These are phyloP conservation scores for Dorcus hopei DNA, from an alignment of 2,888 invertebrate species.

Conservation along the genomic window DNA sequence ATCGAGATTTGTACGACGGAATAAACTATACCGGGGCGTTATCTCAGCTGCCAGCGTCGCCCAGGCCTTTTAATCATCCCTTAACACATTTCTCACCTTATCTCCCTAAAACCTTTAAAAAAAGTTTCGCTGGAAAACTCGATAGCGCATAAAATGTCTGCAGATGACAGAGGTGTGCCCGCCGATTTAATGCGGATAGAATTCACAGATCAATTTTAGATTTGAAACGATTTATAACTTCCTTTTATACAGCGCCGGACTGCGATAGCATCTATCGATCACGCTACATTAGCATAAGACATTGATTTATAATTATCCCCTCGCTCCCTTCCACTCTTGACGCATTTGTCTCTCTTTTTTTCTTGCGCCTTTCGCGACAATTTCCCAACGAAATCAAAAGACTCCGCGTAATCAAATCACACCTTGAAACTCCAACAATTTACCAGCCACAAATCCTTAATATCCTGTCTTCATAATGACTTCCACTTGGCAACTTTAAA, in stretches of 20 bases:
- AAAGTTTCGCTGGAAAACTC: constrained; percentile 28
- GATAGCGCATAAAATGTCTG: constrained; percentile 32
- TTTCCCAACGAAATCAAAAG: too few relatives aligned
- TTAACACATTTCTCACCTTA: constrained; percentile 47
- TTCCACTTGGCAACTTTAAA: too few relatives aligned
- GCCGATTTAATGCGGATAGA: constrained; percentile 47
- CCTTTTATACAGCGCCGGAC: constrained; percentile 43
- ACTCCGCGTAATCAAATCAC: too few relatives aligned
- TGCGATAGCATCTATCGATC: constrained; percentile 48
- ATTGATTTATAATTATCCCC: constrained; percentile 50
- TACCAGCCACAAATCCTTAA: too few relatives aligned
- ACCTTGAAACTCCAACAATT: too few relatives aligned
- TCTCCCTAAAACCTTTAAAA: constrained; percentile 30
- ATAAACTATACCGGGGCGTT: constrained; percentile 38
- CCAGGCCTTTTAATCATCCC: constrained; percentile 48
- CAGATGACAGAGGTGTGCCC: constrained; percentile 46
- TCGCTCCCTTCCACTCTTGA: constrained; percentile 8
- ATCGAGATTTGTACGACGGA: constrained; percentile 44
- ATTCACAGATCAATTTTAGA: constrained; percentile 51
- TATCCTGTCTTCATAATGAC: too few relatives aligned
- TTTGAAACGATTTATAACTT: constrained; percentile 51
- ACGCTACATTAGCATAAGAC: constrained; percentile 50
- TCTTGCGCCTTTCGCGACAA: too few relatives aligned
- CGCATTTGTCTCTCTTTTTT: background rate
- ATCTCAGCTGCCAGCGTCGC: constrained; percentile 44